A percentile compares a stretch with the other conserved stretches of the same genome.
phyloP scores from a whole-genome alignment of 1,140 invertebrate genomes.

The Diabrotica undecimpunctata region DNA sequence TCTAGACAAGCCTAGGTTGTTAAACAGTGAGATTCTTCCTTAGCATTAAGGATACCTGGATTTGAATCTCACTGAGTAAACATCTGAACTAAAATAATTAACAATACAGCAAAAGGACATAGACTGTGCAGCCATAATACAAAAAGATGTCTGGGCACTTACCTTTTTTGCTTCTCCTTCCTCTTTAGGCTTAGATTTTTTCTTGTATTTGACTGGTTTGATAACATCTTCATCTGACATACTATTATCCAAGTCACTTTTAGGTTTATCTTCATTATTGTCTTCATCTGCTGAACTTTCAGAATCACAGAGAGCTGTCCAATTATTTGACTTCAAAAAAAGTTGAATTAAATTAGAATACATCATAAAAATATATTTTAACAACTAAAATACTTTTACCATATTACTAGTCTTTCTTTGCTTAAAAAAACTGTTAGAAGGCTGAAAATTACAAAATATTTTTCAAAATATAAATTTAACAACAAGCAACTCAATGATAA shows the following conservation, averaged over 20 bases:
- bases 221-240: slow-evolving; percentile 2
- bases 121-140: slow-evolving; percentile 7
- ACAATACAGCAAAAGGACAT: slow-evolving; percentile 11
- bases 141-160: slow-evolving; percentile 16
- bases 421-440: neutral
- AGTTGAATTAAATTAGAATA: neutral
- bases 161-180: slow-evolving; percentile 22
- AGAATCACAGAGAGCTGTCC: slow-evolving; percentile 35
- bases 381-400: neutral
- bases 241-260: slow-evolving; percentile 19
- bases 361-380: neutral
- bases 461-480: neutral
- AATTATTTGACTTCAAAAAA: slow-evolving; percentile 23
- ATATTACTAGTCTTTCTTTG: neutral
- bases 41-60: no score
- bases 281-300: slow-evolving; percentile 28
- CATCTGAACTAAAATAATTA: neutral
- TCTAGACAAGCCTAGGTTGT: no score
- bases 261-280: slow-evolving; percentile 6
- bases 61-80: no score
- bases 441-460: neutral
- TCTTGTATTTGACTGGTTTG: slow-evolving; percentile 8
- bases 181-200: slow-evolving; percentile 20
- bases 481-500: no score
- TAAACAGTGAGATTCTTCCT: no score